phyloP scores from a whole-genome alignment of 2,888 invertebrate genomes.

The Platerodrilus igneus region DNA sequence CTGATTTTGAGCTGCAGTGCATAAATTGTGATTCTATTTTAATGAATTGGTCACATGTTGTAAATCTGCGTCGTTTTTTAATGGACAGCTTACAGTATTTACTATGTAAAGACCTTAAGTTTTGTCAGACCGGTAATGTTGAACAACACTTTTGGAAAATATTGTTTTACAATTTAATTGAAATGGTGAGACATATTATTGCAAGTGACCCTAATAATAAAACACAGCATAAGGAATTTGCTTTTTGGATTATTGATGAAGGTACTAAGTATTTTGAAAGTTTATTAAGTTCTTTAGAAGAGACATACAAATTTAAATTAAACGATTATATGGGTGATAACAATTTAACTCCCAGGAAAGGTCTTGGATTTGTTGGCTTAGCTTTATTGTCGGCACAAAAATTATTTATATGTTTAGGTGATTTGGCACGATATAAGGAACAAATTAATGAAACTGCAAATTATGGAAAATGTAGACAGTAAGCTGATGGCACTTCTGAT shows the following conservation, averaged over 20 bases:
- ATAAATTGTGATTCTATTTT: conserved; percentile 58
- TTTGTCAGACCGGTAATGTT: conserved; percentile 80
- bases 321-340: conserved; percentile 59
- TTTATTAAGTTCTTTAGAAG: conserved; percentile 68
- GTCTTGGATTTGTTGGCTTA: conserved; percentile 63
- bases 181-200: conserved; percentile 69
- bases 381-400: conserved; percentile 85
- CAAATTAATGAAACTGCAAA: conserved; percentile 76
- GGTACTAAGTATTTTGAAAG: conserved; percentile 74
- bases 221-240: conserved; percentile 60
- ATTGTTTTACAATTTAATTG: conserved; percentile 82
- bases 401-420: conserved; percentile 83
- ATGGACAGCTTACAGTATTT: conserved; percentile 65
- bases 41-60: conserved; percentile 63
- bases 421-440: conserved; percentile 86
- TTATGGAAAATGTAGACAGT: conserved; percentile 73
- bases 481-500: conserved; percentile 38
- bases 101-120: conserved; percentile 74
- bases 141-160: conserved; percentile 92
- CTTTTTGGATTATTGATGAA: conserved; percentile 71
- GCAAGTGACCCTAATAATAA: conserved; percentile 58
- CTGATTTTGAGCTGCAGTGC: conserved; percentile 64
- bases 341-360: conserved; percentile 57
- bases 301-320: conserved; percentile 68
- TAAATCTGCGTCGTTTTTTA: conserved; percentile 58